These are phyloP conservation scores for Caradrina clavipalpis DNA, from an alignment of 2,888 invertebrate genomes.

Conservation along the genomic window DNA sequence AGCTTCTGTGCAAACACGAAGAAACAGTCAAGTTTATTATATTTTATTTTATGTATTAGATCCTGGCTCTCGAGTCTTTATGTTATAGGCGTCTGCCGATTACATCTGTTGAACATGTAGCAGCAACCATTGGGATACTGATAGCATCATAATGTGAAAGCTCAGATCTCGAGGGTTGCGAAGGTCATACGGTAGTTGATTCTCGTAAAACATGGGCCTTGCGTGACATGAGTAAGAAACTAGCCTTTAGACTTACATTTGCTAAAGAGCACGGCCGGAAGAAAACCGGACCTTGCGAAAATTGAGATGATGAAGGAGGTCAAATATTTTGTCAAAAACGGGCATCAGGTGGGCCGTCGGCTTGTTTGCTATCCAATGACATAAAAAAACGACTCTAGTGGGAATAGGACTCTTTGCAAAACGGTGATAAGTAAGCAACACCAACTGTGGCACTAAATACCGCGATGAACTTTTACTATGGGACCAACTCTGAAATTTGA, in stretches of 20 bases:
- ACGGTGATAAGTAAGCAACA: not conserved
- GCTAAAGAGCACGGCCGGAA: conserved; percentile 16
- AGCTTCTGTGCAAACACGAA: conserved; percentile 43
- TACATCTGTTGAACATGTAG: conserved; percentile 16
- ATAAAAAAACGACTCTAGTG: no score
- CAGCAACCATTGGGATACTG: conserved; percentile 28
- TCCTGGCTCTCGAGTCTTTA: conserved; percentile 2
- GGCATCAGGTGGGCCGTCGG: no score
- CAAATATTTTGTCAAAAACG: no score
- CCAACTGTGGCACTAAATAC: not conserved
- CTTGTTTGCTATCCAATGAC: no score
- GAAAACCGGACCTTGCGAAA: conserved; percentile 30
- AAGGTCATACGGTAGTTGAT: conserved; percentile 36
- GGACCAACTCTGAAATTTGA: not conserved
- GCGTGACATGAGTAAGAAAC: conserved; percentile 17
- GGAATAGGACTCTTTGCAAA: not conserved
- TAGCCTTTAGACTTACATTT: conserved; percentile 9
- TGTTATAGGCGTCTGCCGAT: conserved; percentile 1
- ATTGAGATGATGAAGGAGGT: not conserved
- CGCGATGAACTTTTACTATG: not conserved
- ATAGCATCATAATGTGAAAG: conserved; percentile 40
- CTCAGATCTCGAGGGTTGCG: conserved; percentile 36
- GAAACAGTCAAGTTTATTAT: conserved; percentile 38
- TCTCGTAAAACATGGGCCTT: conserved; percentile 18
- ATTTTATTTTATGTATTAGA: conserved; percentile 36